Base-by-base conservation (phyloP, 2,888 invertebrate species). In the Linnaemya tessellans region DNA sequence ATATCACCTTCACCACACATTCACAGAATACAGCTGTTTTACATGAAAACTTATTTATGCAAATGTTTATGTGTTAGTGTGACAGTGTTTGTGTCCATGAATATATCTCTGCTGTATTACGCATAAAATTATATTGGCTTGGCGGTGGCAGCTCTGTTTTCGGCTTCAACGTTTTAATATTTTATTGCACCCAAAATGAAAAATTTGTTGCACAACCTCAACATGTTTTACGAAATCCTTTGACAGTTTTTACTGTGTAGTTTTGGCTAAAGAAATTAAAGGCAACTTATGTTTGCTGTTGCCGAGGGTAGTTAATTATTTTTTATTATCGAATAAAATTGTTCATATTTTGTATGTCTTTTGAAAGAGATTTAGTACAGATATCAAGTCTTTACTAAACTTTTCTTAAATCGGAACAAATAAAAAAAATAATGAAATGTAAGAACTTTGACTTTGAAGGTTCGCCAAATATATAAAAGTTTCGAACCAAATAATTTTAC, bases 201-300 rank as follows among this genome's bases (percentile, higher is more conserved):
- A 30, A 49, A 35, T 62, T 51, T 41, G 10, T 35, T 51, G 13
- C 7, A 56, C 20, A 54, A 22, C 68, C 46, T 35, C 62, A 81
- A 67, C 54, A 68, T 81, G 35, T 49, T 41, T 54, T 54, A 30
- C 30, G 30, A 74, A 51, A 43, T 30, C 43, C 51, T 49, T 58
- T 67, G 58, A 38, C 13, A 73, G 13, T 49, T 56, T 20, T 25
- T n/a, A 46, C 18, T 15, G 41, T 22, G 9, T n/a, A 25, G 3
- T 11, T 64, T 20, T 22, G 30, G 38, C 3, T 13, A 54, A 22
- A 20, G 11, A 62, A 58, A 46, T 30, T 18, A 60, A n/a, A 60
- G 3, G 22, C n/a, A 38, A 38, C 38, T 38, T 10, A 1, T 38
- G 38, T 30, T 30, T 38, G 11, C 38, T 10, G 8, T 1, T 8